Evolutionary conservation across 1,140 invertebrate genomes (phyloP).

Genomic region (Papilio helenus): DNA sequence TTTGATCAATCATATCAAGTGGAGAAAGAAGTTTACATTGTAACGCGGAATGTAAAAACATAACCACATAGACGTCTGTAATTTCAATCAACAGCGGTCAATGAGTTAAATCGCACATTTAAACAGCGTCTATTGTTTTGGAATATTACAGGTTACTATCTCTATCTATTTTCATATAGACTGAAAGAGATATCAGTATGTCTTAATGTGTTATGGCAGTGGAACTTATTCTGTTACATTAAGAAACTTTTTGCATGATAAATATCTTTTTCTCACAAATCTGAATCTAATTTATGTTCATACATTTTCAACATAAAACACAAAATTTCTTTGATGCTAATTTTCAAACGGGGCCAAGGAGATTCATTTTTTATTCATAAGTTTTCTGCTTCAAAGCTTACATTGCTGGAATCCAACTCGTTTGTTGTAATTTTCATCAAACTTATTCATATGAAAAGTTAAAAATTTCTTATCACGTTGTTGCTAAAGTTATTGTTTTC

Average conservation of each 20-base stretch:
- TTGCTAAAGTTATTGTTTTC: background rate
- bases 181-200: too few species aligned
- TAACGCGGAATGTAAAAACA: too few species aligned
- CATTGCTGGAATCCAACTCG: slow-evolving; percentile 32
- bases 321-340: slow-evolving; percentile 35
- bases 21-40: too few species aligned
- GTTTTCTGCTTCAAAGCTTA: slow-evolving; percentile 33
- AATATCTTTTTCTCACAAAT: slow-evolving; percentile 12
- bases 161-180: too few species aligned
- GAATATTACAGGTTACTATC: too few species aligned
- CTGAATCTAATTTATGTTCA: slow-evolving; percentile 26
- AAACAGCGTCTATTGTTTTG: too few species aligned
- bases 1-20: too few species aligned
- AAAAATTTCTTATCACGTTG: background rate
- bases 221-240: background rate
- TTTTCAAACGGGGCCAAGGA: slow-evolving; percentile 29
- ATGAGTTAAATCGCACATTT: too few species aligned
- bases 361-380: slow-evolving; percentile 37
- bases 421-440: slow-evolving; percentile 30
- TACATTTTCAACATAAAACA: background rate
- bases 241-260: background rate
- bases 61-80: too few species aligned
- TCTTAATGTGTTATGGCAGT: background rate
- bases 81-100: too few species aligned
- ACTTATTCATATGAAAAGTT: slow-evolving; percentile 30